Evolutionary conservation across 1,140 invertebrate species (phyloP).

Genomic region (Diploscapter pachys): DNA sequence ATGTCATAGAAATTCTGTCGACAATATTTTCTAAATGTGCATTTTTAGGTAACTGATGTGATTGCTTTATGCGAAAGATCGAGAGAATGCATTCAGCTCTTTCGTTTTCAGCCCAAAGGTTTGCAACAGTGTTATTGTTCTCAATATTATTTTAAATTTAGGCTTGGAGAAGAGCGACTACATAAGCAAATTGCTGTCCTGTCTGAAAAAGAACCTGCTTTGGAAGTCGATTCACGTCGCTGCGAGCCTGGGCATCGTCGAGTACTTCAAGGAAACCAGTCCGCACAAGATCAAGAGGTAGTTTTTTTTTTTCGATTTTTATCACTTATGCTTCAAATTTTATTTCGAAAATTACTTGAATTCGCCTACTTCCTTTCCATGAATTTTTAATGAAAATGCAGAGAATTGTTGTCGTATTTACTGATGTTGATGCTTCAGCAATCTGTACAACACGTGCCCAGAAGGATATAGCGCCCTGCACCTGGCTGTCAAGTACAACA

Average conservation of each 20-base stretch:
- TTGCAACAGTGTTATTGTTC: conserved; percentile 3
- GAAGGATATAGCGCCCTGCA: conserved; percentile 14
- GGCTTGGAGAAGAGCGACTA: conserved; percentile 25
- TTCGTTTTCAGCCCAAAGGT: conserved; percentile 25
- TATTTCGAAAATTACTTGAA: not conserved
- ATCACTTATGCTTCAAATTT: not conserved
- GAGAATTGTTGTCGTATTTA: not conserved
- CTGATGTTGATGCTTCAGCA: not conserved
- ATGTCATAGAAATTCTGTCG: not conserved
- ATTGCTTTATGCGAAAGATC: conserved; percentile 25
- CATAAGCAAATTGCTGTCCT: not conserved
- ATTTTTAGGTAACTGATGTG: conserved; percentile 27
- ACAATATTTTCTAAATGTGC: not conserved
- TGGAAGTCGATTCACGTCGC: conserved; percentile 27
- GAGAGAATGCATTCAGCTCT: conserved; percentile 21
- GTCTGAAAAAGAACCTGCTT: conserved; percentile 16
- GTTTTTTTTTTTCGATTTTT: not conserved
- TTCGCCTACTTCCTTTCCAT: no score
- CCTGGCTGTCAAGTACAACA: conserved; percentile 18
- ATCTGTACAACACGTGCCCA: not conserved
- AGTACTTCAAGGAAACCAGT: conserved; percentile 19
- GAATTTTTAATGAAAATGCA: not conserved
- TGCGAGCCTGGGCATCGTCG: conserved; percentile 12
- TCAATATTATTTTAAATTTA: conserved; percentile 6
- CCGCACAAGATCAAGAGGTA: conserved; percentile 9